Conservation (phyloP, 1,140 invertebrate genomes). For the Aphelenchoides besseyi region DNA sequence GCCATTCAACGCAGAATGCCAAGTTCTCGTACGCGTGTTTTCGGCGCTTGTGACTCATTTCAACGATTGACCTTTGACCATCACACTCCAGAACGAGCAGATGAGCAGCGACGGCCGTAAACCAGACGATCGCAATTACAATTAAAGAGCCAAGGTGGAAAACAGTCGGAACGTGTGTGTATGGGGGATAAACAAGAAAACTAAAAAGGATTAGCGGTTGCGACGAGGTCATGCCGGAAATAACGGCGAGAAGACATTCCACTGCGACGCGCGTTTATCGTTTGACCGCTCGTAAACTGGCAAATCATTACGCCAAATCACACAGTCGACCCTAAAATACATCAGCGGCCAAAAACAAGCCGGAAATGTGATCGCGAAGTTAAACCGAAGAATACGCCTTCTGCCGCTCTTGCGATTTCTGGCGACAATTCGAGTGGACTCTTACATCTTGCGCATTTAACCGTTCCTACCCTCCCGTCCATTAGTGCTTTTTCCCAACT, state of each 20-base stretch:
- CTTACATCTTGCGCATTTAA: neutral
- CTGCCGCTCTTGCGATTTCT: neutral
- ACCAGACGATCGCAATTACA: neutral
- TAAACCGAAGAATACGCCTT: neutral
- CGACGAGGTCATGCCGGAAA: constrained; percentile 2
- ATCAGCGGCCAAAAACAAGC: neutral
- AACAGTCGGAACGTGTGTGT: neutral
- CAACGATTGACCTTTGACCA: neutral
- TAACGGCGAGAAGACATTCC: neutral
- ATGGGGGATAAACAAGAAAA: neutral
- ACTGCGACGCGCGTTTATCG: neutral
- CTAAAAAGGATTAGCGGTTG: neutral
- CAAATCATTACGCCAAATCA: neutral
- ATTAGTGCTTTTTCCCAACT: neutral
- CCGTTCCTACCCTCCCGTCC: too few species aligned
- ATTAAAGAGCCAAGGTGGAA: neutral
- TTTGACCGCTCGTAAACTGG: neutral
- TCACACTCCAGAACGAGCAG: neutral
- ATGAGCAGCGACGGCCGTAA: constrained; percentile 2
- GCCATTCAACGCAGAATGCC: too few species aligned
- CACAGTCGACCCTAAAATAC: neutral
- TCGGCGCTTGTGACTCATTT: too few species aligned
- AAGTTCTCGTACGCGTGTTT: too few species aligned
- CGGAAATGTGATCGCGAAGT: neutral
- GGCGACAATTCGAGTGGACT: constrained; percentile 2